These are phyloP conservation scores for Brachionus paranguensis DNA, from an alignment of 1,140 invertebrate genomes.

Conservation along the genomic window DNA sequence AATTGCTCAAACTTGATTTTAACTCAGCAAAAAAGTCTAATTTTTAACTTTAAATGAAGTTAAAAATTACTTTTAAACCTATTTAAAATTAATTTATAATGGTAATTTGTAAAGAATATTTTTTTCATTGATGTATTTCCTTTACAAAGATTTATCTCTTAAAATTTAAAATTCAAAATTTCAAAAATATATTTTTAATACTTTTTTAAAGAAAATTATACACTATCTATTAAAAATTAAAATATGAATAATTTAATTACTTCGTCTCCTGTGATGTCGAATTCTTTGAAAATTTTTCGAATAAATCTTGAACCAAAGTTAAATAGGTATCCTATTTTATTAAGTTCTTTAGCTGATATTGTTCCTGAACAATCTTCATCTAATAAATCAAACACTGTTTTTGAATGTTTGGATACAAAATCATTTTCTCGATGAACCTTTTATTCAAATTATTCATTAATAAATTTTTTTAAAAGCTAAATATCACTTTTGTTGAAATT, in stretches of 20 bases:
- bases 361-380: conserved; percentile 47
- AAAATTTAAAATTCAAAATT: too few species aligned
- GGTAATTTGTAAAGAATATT: too few species aligned
- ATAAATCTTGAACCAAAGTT: conserved; percentile 46
- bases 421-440: conserved; percentile 49
- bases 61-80: too few species aligned
- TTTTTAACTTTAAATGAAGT: too few species aligned
- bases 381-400: conserved; percentile 48
- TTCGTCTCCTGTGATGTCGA: conserved; percentile 49
- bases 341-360: conserved; percentile 46
- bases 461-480: neutral
- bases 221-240: too few species aligned
- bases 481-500: conserved; percentile 41
- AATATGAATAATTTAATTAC: neutral
- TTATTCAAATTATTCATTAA: neutral
- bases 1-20: too few species aligned
- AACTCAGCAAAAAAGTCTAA: too few species aligned
- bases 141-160: too few species aligned
- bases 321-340: conserved; percentile 48
- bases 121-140: too few species aligned
- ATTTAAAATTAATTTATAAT: too few species aligned
- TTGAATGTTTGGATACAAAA: conserved; percentile 49
- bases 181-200: too few species aligned
- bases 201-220: too few species aligned
- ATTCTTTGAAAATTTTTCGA: conserved; percentile 47